Evolutionary conservation across 2,797 vertebrate genomes (phyloP).

Genomic region (Aselliscus stoliczkanus): DNA sequence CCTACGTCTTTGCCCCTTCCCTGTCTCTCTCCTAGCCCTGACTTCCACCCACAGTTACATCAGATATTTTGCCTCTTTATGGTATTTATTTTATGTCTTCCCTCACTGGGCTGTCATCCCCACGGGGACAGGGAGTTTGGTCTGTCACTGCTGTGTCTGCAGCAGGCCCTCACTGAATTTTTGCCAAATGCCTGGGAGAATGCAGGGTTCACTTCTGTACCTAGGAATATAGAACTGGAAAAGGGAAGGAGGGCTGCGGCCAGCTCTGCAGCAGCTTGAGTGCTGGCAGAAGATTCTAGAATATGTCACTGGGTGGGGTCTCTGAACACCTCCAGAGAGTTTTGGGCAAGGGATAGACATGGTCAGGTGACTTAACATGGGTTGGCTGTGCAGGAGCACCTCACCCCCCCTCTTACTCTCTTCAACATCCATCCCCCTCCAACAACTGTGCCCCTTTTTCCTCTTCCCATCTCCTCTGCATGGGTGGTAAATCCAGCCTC

Average conservation of each 20-base stretch:
- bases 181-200: not conserved
- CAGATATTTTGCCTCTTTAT: not conserved
- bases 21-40: not conserved
- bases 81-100: not conserved
- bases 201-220: not conserved
- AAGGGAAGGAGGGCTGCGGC: not conserved
- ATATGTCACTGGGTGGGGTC: not conserved
- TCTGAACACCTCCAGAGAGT: not conserved
- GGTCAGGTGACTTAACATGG: not conserved
- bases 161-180: not conserved
- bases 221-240: not conserved
- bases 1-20: not conserved
- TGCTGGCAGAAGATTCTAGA: not conserved
- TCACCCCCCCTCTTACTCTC: not conserved
- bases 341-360: not conserved
- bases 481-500: not conserved
- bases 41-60: not conserved
- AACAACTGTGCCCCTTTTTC: no score
- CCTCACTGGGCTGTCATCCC: not conserved
- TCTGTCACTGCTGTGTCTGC: not conserved
- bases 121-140: not conserved
- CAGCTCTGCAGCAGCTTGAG: not conserved
- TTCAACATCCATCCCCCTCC: no score
- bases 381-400: not conserved
- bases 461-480: not conserved